phyloP scores from a whole-genome alignment of 2,888 invertebrate species.

The Desoria tigrina region DNA sequence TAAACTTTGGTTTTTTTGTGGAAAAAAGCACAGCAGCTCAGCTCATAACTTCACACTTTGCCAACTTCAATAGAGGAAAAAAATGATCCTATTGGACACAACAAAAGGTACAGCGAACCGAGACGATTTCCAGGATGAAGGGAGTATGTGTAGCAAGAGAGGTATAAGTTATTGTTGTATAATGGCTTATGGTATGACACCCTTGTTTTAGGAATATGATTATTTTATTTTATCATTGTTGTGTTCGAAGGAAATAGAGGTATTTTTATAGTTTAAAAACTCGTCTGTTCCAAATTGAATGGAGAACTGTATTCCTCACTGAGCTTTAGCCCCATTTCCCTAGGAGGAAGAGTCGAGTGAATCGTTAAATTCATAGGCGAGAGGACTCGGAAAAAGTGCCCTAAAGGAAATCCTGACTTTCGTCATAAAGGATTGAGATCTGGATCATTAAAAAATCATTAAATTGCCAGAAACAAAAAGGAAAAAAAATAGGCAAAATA shows the following conservation, averaged over 20 bases:
- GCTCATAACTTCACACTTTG: slow-evolving; percentile 16
- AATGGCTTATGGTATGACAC: slow-evolving; percentile 12
- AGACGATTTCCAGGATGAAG: slow-evolving; percentile 22
- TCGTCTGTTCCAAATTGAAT: neutral
- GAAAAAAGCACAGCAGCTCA: neutral
- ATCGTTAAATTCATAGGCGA: neutral
- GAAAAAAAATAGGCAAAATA: neutral
- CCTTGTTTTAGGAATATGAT: slow-evolving; percentile 21
- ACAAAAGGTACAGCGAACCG: slow-evolving; percentile 19
- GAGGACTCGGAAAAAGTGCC: neutral
- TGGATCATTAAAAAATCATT: slow-evolving; percentile 24
- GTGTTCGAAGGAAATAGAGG: neutral
- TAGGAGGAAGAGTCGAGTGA: neutral
- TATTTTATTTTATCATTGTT: slow-evolving; percentile 20
- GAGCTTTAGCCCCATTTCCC: neutral
- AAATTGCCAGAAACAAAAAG: slow-evolving; percentile 13
- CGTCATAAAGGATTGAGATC: slow-evolving; percentile 10
- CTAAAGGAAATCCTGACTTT: slow-evolving; percentile 24
- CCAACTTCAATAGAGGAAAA: slow-evolving; percentile 4
- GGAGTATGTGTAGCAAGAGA: slow-evolving; percentile 3
- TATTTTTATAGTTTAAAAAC: neutral
- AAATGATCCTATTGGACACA: neutral
- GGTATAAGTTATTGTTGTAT: neutral
- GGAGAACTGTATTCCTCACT: neutral
- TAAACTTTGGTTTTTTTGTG: too few relatives aligned